phyloP scores from a whole-genome alignment of 2,888 invertebrate genomes.

The Leptarthrus brevirostris region DNA sequence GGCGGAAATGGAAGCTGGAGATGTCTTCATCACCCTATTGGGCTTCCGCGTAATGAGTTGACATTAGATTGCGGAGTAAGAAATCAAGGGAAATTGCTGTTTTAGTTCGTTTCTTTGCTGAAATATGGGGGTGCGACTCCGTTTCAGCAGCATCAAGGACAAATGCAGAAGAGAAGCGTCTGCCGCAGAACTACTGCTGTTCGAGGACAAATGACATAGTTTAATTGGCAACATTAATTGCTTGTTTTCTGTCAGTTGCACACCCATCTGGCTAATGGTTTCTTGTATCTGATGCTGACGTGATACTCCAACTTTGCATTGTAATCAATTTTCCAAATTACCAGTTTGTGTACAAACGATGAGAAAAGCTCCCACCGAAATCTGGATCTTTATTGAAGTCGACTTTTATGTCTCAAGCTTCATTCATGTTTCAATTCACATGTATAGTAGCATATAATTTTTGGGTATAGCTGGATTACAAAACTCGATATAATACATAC shows the following conservation, averaged over 20 bases:
- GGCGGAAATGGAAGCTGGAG: neutral
- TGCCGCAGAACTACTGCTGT: conserved; percentile 10
- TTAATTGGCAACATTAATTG: conserved; percentile 55
- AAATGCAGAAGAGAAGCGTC: conserved; percentile 2
- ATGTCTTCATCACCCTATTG: conserved; percentile 46
- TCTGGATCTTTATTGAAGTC: too few species aligned
- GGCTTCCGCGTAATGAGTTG: conserved; percentile 51
- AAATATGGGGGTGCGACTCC: neutral
- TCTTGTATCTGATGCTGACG: conserved; percentile 49
- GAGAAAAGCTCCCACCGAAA: too few species aligned
- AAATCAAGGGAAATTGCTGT: conserved; percentile 48
- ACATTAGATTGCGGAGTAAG: conserved; percentile 50
- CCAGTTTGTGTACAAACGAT: neutral
- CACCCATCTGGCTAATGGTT: conserved; percentile 49
- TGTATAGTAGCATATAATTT: too few species aligned
- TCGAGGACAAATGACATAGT: conserved; percentile 51
- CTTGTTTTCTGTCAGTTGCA: conserved; percentile 54
- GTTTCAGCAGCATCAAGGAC: neutral
- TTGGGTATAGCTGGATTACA: too few species aligned
- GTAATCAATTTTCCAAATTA: conserved; percentile 44
- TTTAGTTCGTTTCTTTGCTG: conserved; percentile 42
- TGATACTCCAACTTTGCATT: conserved; percentile 48
- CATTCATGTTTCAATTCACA: too few species aligned
- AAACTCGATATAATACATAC: too few species aligned
- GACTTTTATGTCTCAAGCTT: too few species aligned